A percentile compares a stretch with the other conserved stretches of the same genome.
Evolutionary conservation across 2,113 vertebrate species (phyloP).

Genomic region (Dermatemys mawii): DNA sequence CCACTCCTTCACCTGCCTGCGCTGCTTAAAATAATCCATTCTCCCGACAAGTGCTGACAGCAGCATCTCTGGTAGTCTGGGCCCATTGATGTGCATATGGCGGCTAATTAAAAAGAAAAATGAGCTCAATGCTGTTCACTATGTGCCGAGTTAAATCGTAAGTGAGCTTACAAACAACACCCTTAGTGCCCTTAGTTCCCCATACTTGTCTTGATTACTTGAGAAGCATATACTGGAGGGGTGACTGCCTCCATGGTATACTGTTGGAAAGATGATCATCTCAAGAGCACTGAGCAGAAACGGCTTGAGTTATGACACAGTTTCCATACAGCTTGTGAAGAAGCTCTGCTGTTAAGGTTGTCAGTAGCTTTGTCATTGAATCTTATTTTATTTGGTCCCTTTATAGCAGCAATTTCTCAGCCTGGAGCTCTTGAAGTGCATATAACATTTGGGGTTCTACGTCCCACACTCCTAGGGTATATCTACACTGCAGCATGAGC

Average conservation of each 20-base stretch:
- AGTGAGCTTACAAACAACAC: neutral
- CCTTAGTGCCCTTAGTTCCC: neutral
- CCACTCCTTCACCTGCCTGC: neutral
- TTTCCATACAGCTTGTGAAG: neutral
- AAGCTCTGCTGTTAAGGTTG: neutral
- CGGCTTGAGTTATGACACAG: neutral
- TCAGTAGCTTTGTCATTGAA: neutral
- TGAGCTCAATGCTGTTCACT: neutral
- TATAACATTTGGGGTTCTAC: neutral
- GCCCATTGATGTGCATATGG: neutral
- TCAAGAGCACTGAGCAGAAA: neutral
- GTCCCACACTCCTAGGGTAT: accelerated
- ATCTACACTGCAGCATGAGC: accelerated
- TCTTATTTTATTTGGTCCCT: neutral
- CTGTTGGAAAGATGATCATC: neutral
- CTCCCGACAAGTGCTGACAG: slow-evolving; percentile 1
- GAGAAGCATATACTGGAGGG: slow-evolving; percentile 19
- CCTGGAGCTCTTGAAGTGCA: neutral
- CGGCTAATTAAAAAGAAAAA: slow-evolving; percentile 14
- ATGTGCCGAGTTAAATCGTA: neutral
- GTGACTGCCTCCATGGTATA: neutral
- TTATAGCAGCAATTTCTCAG: neutral
- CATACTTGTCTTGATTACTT: neutral
- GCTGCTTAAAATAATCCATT: slow-evolving; percentile 28
- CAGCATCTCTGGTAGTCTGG: neutral